Evolutionary conservation across 2,888 invertebrate genomes (phyloP).

Genomic region (Nesidiocoris tenuis): DNA sequence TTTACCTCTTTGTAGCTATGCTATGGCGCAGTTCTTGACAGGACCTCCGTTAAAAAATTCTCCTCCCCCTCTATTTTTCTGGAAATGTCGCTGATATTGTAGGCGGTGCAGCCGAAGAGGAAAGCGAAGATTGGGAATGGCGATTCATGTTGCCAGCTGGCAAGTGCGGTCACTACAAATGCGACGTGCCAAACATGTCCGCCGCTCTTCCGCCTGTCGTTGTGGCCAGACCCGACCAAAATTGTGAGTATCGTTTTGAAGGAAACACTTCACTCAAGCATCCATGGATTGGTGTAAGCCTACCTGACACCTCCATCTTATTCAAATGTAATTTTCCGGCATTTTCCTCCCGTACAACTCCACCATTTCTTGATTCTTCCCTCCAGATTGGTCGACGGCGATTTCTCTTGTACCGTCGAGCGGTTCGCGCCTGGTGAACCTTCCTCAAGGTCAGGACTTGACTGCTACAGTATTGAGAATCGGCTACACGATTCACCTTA

Average conservation of each 20-base stretch:
- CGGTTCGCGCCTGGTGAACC: slow-evolving; percentile 50
- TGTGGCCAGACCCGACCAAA: slow-evolving; percentile 45
- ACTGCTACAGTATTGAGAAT: slow-evolving; percentile 59
- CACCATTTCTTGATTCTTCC: too few relatives aligned
- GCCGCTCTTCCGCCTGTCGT: slow-evolving; percentile 46
- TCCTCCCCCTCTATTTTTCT: too few relatives aligned
- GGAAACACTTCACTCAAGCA: too few relatives aligned
- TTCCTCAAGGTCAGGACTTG: slow-evolving; percentile 51
- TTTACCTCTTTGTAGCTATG: too few relatives aligned
- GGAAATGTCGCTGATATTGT: too few relatives aligned
- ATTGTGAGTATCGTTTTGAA: slow-evolving; percentile 3
- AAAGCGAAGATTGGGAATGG: slow-evolving; percentile 51
- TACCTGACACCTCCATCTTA: too few relatives aligned
- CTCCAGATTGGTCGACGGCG: slow-evolving; percentile 48
- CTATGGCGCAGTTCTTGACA: too few relatives aligned
- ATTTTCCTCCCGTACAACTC: too few relatives aligned
- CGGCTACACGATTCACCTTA: slow-evolving; percentile 59
- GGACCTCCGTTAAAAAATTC: too few relatives aligned
- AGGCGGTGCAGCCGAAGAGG: slow-evolving; percentile 46
- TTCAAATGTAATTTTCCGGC: too few relatives aligned
- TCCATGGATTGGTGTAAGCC: too few relatives aligned
- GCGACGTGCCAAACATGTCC: slow-evolving; percentile 26
- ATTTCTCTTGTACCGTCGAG: slow-evolving; percentile 48
- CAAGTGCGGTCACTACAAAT: slow-evolving; percentile 47
- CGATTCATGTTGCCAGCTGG: slow-evolving; percentile 47